phyloP scores from a whole-genome alignment of 2,888 invertebrate genomes.

The Tigriopus californicus region DNA sequence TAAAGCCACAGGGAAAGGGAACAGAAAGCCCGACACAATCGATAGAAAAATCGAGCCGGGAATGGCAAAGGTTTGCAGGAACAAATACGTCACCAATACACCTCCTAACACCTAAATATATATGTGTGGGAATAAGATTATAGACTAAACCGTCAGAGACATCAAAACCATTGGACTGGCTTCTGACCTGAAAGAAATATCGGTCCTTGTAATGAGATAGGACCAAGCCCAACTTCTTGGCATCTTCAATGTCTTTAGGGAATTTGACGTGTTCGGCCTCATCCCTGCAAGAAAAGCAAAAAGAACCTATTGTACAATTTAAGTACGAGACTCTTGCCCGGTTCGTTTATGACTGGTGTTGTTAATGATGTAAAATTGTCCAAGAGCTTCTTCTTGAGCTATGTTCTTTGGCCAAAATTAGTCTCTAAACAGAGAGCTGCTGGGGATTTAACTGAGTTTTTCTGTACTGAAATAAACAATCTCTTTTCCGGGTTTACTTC shows the following conservation, averaged over 20 bases:
- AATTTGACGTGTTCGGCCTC: slow-evolving; percentile 70
- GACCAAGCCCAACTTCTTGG: slow-evolving; percentile 76
- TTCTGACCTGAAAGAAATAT: slow-evolving; percentile 39
- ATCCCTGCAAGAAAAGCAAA: no score
- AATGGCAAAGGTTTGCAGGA: slow-evolving; percentile 99
- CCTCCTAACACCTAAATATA: slow-evolving; percentile 65
- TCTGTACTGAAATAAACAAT: no score
- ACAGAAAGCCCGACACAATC: slow-evolving; percentile 87
- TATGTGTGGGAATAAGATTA: no score
- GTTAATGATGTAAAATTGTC: no score
- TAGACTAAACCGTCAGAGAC: neutral
- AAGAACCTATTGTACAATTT: no score
- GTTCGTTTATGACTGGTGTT: no score
- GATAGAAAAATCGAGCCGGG: slow-evolving; percentile 96
- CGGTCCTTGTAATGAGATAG: slow-evolving; percentile 78
- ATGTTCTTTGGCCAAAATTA: no score
- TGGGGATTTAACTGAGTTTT: no score
- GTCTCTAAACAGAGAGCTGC: no score
- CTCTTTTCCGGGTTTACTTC: no score
- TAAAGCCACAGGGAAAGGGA: slow-evolving; percentile 76
- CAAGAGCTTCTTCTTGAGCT: no score
- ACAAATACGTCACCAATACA: slow-evolving; percentile 76
- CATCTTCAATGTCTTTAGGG: slow-evolving; percentile 85
- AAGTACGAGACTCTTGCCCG: no score
- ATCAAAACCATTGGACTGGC: neutral